Evolutionary conservation across 2,888 invertebrate species (phyloP).

Genomic region (Papilio gigon): DNA sequence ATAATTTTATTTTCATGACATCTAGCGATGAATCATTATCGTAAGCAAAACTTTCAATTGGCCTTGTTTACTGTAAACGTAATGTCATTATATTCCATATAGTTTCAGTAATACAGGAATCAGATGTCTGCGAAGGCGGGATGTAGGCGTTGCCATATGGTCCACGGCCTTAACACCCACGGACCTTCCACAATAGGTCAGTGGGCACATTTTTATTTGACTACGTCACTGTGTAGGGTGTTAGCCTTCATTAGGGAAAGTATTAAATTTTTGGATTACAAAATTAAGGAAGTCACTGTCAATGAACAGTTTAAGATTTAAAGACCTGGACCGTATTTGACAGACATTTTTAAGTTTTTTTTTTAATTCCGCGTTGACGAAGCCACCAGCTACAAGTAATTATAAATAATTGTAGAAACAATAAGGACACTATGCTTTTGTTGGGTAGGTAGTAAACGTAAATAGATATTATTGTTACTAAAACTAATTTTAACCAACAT

Average conservation of each 20-base stretch:
- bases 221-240: constrained; percentile 33
- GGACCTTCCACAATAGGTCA: constrained; percentile 59
- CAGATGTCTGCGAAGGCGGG: constrained; percentile 58
- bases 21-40: neutral
- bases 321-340: too few relatives aligned
- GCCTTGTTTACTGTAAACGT: constrained; percentile 6
- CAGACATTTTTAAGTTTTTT: too few relatives aligned
- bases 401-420: too few relatives aligned
- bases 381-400: too few relatives aligned
- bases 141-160: constrained; percentile 68
- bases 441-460: too few relatives aligned
- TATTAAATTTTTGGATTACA: neutral
- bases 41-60: neutral
- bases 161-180: constrained; percentile 60
- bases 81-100: constrained; percentile 6
- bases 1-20: too few relatives aligned
- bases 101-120: constrained; percentile 40
- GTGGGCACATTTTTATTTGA: constrained; percentile 42
- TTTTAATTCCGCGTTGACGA: too few relatives aligned
- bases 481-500: too few relatives aligned
- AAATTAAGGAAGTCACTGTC: neutral
- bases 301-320: neutral
- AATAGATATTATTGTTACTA: too few relatives aligned
- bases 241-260: constrained; percentile 22
- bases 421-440: too few relatives aligned